Conservation (phyloP, 1,140 invertebrate species). For the Anastrepha ludens region DNA sequence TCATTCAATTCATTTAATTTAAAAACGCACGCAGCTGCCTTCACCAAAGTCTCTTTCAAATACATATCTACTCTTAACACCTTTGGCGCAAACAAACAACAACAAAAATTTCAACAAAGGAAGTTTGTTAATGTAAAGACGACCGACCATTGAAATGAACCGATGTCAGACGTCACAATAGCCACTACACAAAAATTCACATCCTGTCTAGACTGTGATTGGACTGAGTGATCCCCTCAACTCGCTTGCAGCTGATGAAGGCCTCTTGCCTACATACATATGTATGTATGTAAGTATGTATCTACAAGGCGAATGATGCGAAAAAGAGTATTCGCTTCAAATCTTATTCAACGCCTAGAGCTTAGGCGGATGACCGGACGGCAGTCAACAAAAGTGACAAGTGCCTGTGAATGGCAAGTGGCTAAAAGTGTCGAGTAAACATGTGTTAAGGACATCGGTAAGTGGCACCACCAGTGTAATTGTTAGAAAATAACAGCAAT, state of each 20-base stretch:
- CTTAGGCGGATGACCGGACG: slow-evolving; percentile 42
- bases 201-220: slow-evolving; percentile 47
- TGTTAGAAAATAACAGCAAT: slow-evolving; percentile 21
- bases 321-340: neutral
- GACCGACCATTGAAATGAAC: slow-evolving; percentile 14
- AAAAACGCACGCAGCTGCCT: neutral
- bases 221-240: neutral
- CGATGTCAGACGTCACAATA: neutral
- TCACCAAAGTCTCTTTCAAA: neutral
- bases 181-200: slow-evolving; percentile 39
- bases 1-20: neutral
- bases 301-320: no score
- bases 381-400: slow-evolving; percentile 42
- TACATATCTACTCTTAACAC: neutral
- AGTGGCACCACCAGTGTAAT: slow-evolving; percentile 41
- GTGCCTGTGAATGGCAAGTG: slow-evolving; percentile 37
- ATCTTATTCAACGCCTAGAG: neutral
- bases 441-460: slow-evolving; percentile 47
- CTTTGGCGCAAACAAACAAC: neutral
- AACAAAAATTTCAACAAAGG: neutral
- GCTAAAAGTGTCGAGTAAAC: slow-evolving; percentile 45
- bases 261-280: neutral
- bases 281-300: neutral
- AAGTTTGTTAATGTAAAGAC: slow-evolving; percentile 1
- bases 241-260: neutral